Percentiles rank a stretch among this genome's conserved stretches.
Evolutionary conservation across 1,140 invertebrate genomes (phyloP).

Genomic region (Sarcophaga peregrina): DNA sequence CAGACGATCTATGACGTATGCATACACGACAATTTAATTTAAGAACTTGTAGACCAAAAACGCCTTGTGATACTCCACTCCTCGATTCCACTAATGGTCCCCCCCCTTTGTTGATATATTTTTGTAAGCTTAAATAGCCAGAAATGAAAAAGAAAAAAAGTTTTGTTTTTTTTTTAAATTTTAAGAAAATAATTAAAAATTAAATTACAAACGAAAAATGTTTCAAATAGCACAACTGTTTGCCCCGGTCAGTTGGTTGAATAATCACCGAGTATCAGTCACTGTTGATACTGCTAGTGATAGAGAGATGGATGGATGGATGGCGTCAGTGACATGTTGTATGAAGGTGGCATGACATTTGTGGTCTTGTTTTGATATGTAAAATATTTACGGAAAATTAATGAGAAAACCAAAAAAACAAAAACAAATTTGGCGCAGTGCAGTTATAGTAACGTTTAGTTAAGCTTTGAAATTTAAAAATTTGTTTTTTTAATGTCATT

Average conservation of each 20-base stretch:
- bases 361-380: not conserved
- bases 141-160: not conserved
- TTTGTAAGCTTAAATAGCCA: not conserved
- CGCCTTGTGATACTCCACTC: too few relatives aligned
- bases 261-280: not conserved
- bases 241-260: not conserved
- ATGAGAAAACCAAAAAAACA: not conserved
- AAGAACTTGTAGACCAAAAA: slow-evolving; percentile 19
- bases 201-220: slow-evolving; percentile 17
- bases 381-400: not conserved
- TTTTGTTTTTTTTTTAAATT: not conserved
- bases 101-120: too few relatives aligned
- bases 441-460: slow-evolving; percentile 17
- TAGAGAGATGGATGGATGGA: not conserved
- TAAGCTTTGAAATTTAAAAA: slow-evolving; percentile 12
- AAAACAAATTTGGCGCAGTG: slow-evolving; percentile 11
- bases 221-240: slow-evolving; percentile 29
- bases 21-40: slow-evolving; percentile 17
- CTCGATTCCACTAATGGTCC: not conserved
- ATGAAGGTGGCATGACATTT: slow-evolving; percentile 16
- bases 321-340: not conserved
- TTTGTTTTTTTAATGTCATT: slow-evolving; percentile 1
- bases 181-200: not conserved
- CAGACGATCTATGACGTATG: slow-evolving; percentile 39
- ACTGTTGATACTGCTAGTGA: too few relatives aligned